Evolutionary conservation across 2,113 vertebrate species (phyloP), one percentile per base, ranked within the genome.

Genomic region (Lanius collurio): DNA sequence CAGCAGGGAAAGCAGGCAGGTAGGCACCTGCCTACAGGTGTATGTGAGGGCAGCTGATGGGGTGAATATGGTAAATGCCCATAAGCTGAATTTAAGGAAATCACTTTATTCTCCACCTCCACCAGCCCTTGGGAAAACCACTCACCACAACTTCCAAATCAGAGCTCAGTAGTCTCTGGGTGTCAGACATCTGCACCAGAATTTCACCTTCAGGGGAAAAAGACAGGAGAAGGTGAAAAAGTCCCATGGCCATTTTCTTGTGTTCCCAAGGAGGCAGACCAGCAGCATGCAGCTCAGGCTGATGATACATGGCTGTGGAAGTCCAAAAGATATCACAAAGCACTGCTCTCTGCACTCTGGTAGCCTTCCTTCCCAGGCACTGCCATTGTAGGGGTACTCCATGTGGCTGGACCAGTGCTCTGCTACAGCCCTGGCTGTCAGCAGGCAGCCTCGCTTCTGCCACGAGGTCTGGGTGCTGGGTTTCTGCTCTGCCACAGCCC

Each of bases 111-210:
- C 44, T 50, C 50, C 16, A 31, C n/a, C 39, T 50, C 79, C 35
- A 68, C 13, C 71, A 77, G 17, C 42, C 50, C 31, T 21, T 0
- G 0, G 63, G 71, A 42, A 92, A 46, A 63, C 15, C 41, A 98
- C 99, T 97, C 97, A 99, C 99, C 84, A 99, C 98, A 22, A 98
- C 96, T 92, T 99, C 98, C 86, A 99, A 90, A 96, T 99, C 99
- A 27, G 94, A 90, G 94, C 97, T 99, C 89, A 99, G 93, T 88
- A 97, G 98, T 64, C 97, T 98, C 82, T 99, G 99, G 11, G 87
- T 98, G 73, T 99, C 98, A 0, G 99, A 98, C 96, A 99, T 98
- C 98, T 99, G 98, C 86, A 99, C 97, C 83, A 99, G 94, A 95
- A 99, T 98, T 52, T 99, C 98, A 85, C 99, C 99, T 99, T 77